A percentile compares a stretch with the other conserved stretches of the same genome.
Evolutionary conservation across 2,797 vertebrate genomes (phyloP).

Genomic region (Manis javanica): DNA sequence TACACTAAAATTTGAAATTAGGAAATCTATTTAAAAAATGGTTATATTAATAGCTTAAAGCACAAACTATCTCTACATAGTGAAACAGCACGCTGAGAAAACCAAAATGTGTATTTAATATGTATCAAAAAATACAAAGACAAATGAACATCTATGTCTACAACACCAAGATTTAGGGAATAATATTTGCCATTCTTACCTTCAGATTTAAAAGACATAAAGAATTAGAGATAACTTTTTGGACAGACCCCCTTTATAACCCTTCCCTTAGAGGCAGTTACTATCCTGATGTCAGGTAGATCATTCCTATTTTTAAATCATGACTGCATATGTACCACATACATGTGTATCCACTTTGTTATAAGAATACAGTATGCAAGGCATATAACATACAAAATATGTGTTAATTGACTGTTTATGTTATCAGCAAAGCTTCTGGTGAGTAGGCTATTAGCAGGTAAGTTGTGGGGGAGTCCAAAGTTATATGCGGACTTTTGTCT

Average conservation of each 20-base stretch:
- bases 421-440: too few species aligned
- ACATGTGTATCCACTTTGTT: too few species aligned
- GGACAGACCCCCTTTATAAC: background rate
- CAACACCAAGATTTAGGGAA: background rate
- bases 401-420: too few species aligned
- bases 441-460: too few species aligned
- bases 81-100: background rate
- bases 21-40: background rate
- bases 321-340: background rate
- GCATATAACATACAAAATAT: too few species aligned
- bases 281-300: background rate
- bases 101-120: background rate
- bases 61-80: background rate
- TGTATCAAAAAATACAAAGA: background rate
- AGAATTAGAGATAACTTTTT: background rate
- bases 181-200: background rate
- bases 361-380: too few species aligned
- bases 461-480: too few species aligned
- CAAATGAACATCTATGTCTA: background rate
- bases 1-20: constrained; percentile 25
- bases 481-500: too few species aligned
- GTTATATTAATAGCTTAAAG: background rate
- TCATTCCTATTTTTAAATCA: background rate
- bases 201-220: background rate
- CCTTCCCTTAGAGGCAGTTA: background rate